Conservation (phyloP, 2,888 invertebrate species). For the Hylaea fasciaria region DNA sequence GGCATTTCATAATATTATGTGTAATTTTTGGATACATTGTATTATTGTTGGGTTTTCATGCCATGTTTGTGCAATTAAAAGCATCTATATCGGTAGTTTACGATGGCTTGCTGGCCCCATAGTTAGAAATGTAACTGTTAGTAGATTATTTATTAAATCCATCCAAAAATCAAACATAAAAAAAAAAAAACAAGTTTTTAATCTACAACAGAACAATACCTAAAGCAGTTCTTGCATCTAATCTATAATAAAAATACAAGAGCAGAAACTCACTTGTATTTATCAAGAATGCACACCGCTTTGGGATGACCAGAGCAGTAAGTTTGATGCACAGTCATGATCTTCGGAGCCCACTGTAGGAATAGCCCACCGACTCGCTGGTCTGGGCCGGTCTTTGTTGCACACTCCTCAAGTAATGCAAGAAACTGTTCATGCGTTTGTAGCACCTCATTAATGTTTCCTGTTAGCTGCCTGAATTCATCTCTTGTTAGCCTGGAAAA, state of each 20-base stretch:
- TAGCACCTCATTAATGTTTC: constrained; percentile 95
- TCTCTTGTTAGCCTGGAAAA: constrained; percentile 90
- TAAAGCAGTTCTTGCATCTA: too few species aligned
- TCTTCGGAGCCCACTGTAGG: constrained; percentile 91
- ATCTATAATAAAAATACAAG: neutral
- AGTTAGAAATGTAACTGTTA: too few species aligned
- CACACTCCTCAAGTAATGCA: constrained; percentile 91
- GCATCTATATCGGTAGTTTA: too few species aligned
- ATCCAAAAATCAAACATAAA: too few species aligned
- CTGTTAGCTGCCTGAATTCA: constrained; percentile 94
- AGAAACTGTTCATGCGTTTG: constrained; percentile 93
- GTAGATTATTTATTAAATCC: too few species aligned
- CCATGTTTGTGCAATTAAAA: too few species aligned
- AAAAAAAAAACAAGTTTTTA: too few species aligned
- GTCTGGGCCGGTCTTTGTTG: constrained; percentile 88
- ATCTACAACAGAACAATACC: too few species aligned
- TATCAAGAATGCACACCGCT: constrained; percentile 96
- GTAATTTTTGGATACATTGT: too few species aligned
- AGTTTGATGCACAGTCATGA: constrained; percentile 93
- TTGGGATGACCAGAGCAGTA: constrained; percentile 98
- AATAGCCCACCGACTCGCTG: constrained; percentile 97
- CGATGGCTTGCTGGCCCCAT: too few species aligned
- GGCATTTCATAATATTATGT: too few species aligned
- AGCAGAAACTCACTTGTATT: constrained; percentile 90
- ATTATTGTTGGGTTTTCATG: too few species aligned